phyloP scores from a whole-genome alignment of 2,797 vertebrate genomes.

The Acanthiza pusilla region DNA sequence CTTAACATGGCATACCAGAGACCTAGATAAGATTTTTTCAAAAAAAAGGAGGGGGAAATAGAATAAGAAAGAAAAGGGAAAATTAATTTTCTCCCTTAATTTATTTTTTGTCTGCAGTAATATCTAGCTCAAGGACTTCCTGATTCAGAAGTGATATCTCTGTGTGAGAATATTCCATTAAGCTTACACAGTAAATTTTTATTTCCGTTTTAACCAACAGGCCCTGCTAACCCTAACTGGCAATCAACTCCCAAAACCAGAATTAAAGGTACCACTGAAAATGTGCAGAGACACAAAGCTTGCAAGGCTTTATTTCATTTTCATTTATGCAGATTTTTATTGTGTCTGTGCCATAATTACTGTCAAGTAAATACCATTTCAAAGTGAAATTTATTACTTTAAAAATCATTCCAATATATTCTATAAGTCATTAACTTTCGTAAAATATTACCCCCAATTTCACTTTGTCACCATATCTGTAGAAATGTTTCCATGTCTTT shows the following conservation, averaged over 20 bases:
- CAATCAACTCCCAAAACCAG: not conserved
- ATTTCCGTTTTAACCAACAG: not conserved
- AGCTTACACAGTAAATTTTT: not conserved
- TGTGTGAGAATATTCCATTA: not conserved
- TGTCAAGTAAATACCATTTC: not conserved
- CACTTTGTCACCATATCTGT: not conserved
- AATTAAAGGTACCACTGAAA: not conserved
- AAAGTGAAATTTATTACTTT: not conserved
- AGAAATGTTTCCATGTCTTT: not conserved
- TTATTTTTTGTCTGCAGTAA: not conserved
- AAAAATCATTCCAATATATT: not conserved
- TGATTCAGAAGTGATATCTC: not conserved
- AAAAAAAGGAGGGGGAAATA: fast-evolving
- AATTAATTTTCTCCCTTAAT: not conserved
- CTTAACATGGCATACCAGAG: not conserved
- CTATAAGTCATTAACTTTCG: not conserved
- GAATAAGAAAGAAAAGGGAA: not conserved
- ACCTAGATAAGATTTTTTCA: not conserved
- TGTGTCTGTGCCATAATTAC: not conserved
- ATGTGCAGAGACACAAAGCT: not conserved
- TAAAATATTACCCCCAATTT: not conserved
- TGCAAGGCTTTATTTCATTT: not conserved
- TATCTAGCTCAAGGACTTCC: not conserved
- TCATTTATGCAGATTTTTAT: not conserved
- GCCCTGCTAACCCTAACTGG: not conserved